Conservation (phyloP, 2,113 vertebrate species). For the Tragelaphus strepsiceros region DNA sequence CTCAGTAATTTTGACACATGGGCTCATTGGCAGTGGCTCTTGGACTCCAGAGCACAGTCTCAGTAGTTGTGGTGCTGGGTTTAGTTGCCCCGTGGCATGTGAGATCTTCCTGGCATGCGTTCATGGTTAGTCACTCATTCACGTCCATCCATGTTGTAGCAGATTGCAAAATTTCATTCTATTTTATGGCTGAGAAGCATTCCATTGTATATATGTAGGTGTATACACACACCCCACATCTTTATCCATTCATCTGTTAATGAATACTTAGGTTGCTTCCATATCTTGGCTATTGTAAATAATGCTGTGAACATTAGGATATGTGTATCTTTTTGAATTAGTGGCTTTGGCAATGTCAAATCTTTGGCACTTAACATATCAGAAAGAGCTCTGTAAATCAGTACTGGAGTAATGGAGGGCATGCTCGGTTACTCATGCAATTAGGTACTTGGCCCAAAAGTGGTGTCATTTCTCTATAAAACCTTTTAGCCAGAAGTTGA, state of each 20-base stretch:
- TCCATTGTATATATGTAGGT: not conserved
- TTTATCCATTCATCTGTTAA: not conserved
- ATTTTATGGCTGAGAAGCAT: not conserved
- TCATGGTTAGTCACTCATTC: not conserved
- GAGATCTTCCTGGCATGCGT: not conserved
- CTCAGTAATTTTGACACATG: not conserved
- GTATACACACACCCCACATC: not conserved
- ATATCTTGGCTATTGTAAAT: not conserved
- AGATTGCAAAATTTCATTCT: not conserved
- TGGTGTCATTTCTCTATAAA: not conserved
- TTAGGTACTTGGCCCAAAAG: not conserved
- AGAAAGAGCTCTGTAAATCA: not conserved
- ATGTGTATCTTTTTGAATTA: not conserved
- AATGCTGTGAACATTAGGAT: not conserved
- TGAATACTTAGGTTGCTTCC: not conserved
- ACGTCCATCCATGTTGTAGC: not conserved
- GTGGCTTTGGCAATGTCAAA: not conserved
- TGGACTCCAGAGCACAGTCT: not conserved
- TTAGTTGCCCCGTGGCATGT: not conserved
- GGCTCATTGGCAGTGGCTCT: not conserved
- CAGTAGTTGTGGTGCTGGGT: not conserved
- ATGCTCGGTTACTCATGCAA: not conserved
- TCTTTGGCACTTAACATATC: not conserved
- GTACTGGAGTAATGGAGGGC: not conserved
- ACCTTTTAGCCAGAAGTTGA: not conserved